A percentile compares a stretch with the other conserved stretches of the same genome.
Conservation (phyloP, 2,113 vertebrate species). For the Origma solitaria region DNA sequence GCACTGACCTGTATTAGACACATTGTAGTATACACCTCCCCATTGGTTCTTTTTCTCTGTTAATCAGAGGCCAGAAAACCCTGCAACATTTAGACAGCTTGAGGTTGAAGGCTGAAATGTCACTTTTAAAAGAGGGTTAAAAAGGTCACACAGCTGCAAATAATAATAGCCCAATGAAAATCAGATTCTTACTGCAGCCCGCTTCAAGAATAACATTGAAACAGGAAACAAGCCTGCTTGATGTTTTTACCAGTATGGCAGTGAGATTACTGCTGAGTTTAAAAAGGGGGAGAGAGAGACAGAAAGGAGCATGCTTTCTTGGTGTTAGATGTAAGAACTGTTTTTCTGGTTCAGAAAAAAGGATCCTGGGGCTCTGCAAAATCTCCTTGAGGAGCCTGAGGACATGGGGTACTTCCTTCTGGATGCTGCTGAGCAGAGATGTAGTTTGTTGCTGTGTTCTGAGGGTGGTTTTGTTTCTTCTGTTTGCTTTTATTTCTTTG, state of each 20-base stretch:
- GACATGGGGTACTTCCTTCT: background rate
- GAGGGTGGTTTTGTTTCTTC: background rate
- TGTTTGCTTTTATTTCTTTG: background rate
- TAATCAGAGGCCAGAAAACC: conserved; percentile 66
- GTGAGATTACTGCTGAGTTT: conserved; percentile 59
- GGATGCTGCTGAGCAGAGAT: background rate
- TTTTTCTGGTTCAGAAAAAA: conserved; percentile 21
- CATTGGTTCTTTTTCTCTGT: conserved; percentile 4
- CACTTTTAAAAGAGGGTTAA: conserved; percentile 78
- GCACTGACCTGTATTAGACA: conserved; percentile 35
- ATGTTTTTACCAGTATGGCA: conserved; percentile 71
- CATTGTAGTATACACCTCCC: background rate
- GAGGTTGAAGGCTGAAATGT: conserved; percentile 78
- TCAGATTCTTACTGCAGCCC: conserved; percentile 76
- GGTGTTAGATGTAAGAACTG: background rate
- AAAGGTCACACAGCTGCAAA: conserved; percentile 82
- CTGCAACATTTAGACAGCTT: conserved; percentile 65
- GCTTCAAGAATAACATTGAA: conserved; percentile 78
- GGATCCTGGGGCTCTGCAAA: background rate
- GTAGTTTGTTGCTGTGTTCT: background rate
- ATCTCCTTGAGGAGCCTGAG: background rate
- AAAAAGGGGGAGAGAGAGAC: background rate
- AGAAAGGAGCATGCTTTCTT: conserved; percentile 23
- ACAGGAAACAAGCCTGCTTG: conserved; percentile 76
- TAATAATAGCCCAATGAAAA: conserved; percentile 83